A percentile compares a stretch with the other conserved stretches of the same genome.
Evolutionary conservation across 2,888 invertebrate species (phyloP).

Genomic region (Scaptomyza parva): DNA sequence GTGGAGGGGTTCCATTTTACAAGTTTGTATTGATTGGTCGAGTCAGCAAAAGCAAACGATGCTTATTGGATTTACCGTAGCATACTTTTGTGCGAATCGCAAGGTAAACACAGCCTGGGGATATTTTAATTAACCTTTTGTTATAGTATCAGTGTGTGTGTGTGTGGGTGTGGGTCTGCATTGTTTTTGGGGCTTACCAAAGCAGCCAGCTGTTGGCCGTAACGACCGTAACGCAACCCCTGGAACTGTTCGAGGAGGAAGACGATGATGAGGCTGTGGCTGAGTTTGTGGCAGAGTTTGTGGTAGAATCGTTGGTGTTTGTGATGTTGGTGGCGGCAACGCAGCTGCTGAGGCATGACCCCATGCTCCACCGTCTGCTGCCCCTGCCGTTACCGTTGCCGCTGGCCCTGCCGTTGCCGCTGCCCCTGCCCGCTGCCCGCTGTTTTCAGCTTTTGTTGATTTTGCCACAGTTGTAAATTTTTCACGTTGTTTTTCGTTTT

Average conservation of each 20-base stretch:
- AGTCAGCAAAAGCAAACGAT: constrained; percentile 35
- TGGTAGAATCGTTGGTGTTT: constrained; percentile 16
- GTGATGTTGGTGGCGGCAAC: constrained; percentile 42
- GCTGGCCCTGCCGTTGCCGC: constrained; percentile 30
- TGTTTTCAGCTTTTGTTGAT: constrained; percentile 14
- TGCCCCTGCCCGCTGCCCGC: constrained; percentile 7
- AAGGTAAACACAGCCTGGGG: constrained; percentile 60
- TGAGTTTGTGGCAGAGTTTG: constrained; percentile 40
- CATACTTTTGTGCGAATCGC: constrained; percentile 48
- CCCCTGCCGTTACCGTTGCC: no score
- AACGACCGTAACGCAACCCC: constrained; percentile 44
- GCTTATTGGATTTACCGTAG: constrained; percentile 68
- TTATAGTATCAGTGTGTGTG: not conserved
- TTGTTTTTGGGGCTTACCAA: constrained; percentile 56
- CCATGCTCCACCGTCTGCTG: constrained; percentile 64
- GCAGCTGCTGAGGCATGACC: constrained; percentile 75
- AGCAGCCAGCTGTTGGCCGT: constrained; percentile 58
- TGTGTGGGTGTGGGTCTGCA: not conserved
- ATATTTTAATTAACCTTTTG: constrained; percentile 69
- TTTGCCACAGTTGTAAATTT: constrained; percentile 41
- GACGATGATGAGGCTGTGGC: constrained; percentile 60
- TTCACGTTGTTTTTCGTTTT: constrained; percentile 23
- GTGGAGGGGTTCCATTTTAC: not conserved
- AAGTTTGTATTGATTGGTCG: constrained; percentile 65
- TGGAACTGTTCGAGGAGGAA: constrained; percentile 52